Base-by-base conservation (phyloP, 2,113 vertebrate genomes). In the Sinocyclocheilus rhinocerous region DNA sequence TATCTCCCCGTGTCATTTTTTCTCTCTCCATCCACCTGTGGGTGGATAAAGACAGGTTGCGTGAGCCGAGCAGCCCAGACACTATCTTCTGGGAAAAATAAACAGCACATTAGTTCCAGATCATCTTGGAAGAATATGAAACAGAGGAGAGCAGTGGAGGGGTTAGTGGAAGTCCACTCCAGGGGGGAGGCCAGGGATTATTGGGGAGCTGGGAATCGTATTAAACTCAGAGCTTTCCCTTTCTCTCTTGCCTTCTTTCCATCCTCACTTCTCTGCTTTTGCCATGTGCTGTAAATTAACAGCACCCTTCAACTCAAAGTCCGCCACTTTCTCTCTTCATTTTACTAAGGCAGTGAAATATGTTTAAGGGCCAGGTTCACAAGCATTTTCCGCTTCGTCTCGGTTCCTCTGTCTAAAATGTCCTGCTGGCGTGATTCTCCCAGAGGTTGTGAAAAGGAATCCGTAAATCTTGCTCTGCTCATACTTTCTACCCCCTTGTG, bases 81-180 rank as follows among this genome's bases (percentile, higher is more conserved):
- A 55, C 83, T 86, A 89, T 90, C 92, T 93, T 92, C 89, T 36
- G 90, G 88, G 88, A 87, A 85, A 91, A 90, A 92, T 93, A 93
- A 95, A 93, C 92, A 91, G 88, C 69, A 83, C 89, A 92, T 94
- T 94, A 91, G 91, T 92, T 94, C 92, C 93, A 93, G 89, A 89
- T 92, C 89, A 87, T 91, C 88, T 91, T 94, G 92, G 88, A 93
- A 89, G 87, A 80, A 55, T 89, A 89, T 92, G 88, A 93, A 93
- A 89, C 84, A 72, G 85, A 91, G 39, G 77, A 85, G 85, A 55
- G 45, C 67, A 75, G 83, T 55, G 45, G 82, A 82, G 88, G 89
- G 87, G 92, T 92, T 91, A 84, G 88, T 88, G 88, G 84, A 90
- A 92, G 91, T 92, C 87, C 87, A 90, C 87, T 80, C 88, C 87